phyloP scores from a whole-genome alignment of 1,140 invertebrate genomes.

The Bombus terrestris region DNA sequence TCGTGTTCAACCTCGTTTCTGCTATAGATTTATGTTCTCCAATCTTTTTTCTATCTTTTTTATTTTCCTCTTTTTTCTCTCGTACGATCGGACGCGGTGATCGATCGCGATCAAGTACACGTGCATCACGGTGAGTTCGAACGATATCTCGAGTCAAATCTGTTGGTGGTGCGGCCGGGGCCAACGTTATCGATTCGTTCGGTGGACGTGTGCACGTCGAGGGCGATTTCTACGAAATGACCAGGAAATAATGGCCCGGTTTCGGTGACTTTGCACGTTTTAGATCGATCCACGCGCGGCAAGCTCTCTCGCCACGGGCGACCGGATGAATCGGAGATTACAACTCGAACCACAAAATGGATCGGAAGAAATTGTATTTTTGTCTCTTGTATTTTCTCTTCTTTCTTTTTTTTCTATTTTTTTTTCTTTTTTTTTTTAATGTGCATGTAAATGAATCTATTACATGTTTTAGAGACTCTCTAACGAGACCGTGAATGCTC shows the following conservation, averaged over 20 bases:
- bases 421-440: neutral
- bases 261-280: conserved; percentile 32
- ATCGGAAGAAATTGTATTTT: conserved; percentile 23
- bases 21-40: neutral
- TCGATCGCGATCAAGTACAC: neutral
- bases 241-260: conserved; percentile 60
- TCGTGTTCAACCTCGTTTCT: neutral
- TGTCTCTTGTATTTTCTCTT: neutral
- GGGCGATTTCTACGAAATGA: conserved; percentile 49
- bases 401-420: too few relatives aligned
- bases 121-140: neutral
- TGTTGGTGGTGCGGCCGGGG: conserved; percentile 37
- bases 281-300: conserved; percentile 17
- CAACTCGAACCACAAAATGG: neutral
- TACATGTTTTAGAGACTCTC: neutral
- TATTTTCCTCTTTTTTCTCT: too few relatives aligned
- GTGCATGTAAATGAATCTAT: neutral
- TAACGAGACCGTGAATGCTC: neutral
- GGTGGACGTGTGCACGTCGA: conserved; percentile 19
- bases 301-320: neutral
- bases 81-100: neutral
- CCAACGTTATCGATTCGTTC: conserved; percentile 64
- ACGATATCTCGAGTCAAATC: conserved; percentile 57
- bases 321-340: conserved; percentile 15
- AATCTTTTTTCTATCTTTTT: neutral